Evolutionary conservation across 2,113 vertebrate genomes (phyloP).

Genomic region (Prunella himalayana): DNA sequence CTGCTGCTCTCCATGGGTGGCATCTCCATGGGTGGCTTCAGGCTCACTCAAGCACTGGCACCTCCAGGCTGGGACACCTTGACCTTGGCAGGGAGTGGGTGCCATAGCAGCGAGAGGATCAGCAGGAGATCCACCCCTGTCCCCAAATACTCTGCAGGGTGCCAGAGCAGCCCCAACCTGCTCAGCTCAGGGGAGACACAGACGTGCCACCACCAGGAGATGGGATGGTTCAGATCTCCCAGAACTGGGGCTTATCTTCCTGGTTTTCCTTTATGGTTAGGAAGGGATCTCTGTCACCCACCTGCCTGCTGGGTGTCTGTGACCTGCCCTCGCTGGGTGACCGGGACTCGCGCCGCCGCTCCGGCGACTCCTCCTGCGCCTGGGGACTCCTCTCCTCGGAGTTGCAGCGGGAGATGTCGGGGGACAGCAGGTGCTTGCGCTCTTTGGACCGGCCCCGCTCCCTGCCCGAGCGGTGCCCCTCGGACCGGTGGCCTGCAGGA

Average conservation of each 20-base stretch:
- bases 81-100: fast-evolving
- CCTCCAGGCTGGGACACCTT: background rate
- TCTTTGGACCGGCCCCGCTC: constrained; percentile 95
- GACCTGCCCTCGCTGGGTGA: constrained; percentile 86
- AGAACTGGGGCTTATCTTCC: fast-evolving
- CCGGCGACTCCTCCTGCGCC: constrained; percentile 77
- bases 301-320: constrained; percentile 78
- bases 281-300: background rate
- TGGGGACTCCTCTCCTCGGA: constrained; percentile 88
- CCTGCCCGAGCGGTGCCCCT: constrained; percentile 81
- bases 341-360: constrained; percentile 77
- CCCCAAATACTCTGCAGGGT: background rate
- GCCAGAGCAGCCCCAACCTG: fast-evolving
- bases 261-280: fast-evolving
- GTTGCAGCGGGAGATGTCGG: constrained; percentile 93
- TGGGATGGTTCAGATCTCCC: fast-evolving
- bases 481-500: constrained; percentile 79
- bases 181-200: background rate
- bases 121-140: background rate
- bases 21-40: background rate
- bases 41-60: background rate
- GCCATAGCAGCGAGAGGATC: background rate
- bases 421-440: constrained; percentile 91
- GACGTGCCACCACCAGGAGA: background rate
- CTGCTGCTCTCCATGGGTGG: background rate